Evolutionary conservation across 2,888 invertebrate species (phyloP), one percentile per base, ranked within the genome.

Genomic region (Acanthosepion esculentum): DNA sequence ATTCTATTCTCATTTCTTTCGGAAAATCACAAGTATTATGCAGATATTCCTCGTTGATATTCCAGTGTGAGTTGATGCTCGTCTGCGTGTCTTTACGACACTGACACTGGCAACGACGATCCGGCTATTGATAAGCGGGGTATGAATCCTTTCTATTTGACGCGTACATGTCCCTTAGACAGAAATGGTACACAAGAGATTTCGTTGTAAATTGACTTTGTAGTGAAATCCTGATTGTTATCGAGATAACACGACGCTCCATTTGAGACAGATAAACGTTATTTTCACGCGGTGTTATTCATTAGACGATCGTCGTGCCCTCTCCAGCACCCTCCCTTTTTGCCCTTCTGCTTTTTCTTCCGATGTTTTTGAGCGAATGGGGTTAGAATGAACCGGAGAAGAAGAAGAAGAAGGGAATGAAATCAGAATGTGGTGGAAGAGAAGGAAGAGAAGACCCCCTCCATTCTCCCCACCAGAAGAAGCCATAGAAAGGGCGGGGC

Each of bases 141-240:
- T 78, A 78, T 78, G 78, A 78, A 78, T 78, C 78, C 78, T n/a
- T n/a, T 78, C 78, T 78, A 78, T 78, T 78, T n/a, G 78, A 78
- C 78, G 78, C 78, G 78, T 29, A 78, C 78, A 78, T n/a, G 78
- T 78, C 78, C n/a, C 78, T 78, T n/a, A 78, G 78, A 78, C 78
- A 78, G 78, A 29, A 78, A 78, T 78, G n/a, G n/a, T 78, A 78
- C 78, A 78, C 78, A 78, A 12, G 78, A 78, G 78, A 78, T 78
- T 78, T 78, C n/a, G 78, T 78, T 78, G 78, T 78, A 78, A 78
- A 78, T 78, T 78, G 78, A 78, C 78, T 78, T 78, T 78, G 78
- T 78, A 78, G 29, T 78, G 78, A 78, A 78, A n/a, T 29, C n/a
- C 78, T 78, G 78, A 78, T 78, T 78, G 29, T 78, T 78, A 78